These are phyloP conservation scores for Microcebus jonahi DNA, from an alignment of 2,113 vertebrate species.

Conservation along the genomic window DNA sequence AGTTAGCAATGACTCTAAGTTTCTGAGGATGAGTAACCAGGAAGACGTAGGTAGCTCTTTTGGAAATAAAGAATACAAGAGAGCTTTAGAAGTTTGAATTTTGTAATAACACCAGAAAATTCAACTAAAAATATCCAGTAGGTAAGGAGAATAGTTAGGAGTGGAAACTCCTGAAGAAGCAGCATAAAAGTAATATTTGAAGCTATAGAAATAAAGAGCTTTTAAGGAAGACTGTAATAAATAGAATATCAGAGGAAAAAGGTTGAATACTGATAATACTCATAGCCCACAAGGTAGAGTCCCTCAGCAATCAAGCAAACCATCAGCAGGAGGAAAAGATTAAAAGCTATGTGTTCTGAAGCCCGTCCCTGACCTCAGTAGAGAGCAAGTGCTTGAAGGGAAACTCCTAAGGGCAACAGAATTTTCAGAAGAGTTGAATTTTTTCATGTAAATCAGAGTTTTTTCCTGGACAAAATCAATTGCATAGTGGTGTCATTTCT, in stretches of 20 bases:
- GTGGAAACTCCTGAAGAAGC: neutral
- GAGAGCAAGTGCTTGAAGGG: neutral
- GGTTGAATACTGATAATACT: neutral
- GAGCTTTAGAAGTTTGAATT: neutral
- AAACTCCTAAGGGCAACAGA: conserved; percentile 1
- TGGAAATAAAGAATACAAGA: conserved; percentile 22
- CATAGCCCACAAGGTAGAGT: neutral
- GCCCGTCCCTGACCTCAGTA: neutral
- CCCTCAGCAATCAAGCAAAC: neutral
- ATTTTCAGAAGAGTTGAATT: neutral
- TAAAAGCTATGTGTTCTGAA: conserved; percentile 20
- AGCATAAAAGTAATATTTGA: neutral
- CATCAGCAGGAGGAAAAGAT: conserved; percentile 5
- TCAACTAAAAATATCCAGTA: neutral
- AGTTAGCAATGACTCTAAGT: neutral
- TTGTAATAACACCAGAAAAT: conserved; percentile 7
- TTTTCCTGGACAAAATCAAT: conserved; percentile 33
- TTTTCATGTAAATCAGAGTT: neutral
- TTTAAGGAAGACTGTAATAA: conserved; percentile 23
- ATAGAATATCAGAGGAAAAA: conserved; percentile 19
- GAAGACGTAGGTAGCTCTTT: neutral
- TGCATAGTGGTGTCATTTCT: neutral
- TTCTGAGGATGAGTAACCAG: neutral
- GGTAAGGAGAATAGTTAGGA: neutral
- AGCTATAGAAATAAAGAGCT: neutral